phyloP scores from a whole-genome alignment of 2,113 vertebrate species.

The Casuarius casuarius region DNA sequence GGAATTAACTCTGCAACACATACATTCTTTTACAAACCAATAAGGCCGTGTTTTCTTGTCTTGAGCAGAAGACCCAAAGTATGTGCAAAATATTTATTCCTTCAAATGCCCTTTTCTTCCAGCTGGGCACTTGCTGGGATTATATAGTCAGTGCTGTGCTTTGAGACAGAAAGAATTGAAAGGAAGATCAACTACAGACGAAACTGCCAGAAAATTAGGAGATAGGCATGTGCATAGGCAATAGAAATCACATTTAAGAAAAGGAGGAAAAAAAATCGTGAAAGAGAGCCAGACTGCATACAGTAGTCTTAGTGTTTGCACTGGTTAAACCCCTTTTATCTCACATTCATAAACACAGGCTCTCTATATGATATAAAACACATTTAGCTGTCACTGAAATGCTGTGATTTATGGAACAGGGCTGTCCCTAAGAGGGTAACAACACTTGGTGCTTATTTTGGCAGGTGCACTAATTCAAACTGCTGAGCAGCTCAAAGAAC shows the following conservation, averaged over 20 bases:
- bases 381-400: constrained; percentile 71
- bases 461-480: constrained; percentile 78
- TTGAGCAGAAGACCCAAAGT: not conserved
- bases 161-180: not conserved
- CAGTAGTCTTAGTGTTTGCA: constrained; percentile 71
- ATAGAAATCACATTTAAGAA: constrained; percentile 3
- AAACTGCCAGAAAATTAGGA: not conserved
- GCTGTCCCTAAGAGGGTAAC: constrained; percentile 76
- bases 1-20: not conserved
- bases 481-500: constrained; percentile 66
- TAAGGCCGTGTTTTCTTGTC: not conserved
- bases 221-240: not conserved
- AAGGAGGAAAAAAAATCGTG: not conserved
- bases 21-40: fast-evolving
- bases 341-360: constrained; percentile 75
- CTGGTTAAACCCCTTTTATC: constrained; percentile 74
- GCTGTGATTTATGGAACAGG: constrained; percentile 69
- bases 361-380: constrained; percentile 75
- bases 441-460: constrained; percentile 81
- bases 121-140: not conserved
- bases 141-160: not conserved
- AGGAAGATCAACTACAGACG: not conserved
- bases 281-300: constrained; percentile 50
- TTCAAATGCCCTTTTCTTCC: not conserved
- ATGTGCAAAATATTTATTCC: not conserved